Evolutionary conservation across 2,113 vertebrate genomes (phyloP), one percentile per base, ranked within the genome.

Genomic region (Dromas ardeola): DNA sequence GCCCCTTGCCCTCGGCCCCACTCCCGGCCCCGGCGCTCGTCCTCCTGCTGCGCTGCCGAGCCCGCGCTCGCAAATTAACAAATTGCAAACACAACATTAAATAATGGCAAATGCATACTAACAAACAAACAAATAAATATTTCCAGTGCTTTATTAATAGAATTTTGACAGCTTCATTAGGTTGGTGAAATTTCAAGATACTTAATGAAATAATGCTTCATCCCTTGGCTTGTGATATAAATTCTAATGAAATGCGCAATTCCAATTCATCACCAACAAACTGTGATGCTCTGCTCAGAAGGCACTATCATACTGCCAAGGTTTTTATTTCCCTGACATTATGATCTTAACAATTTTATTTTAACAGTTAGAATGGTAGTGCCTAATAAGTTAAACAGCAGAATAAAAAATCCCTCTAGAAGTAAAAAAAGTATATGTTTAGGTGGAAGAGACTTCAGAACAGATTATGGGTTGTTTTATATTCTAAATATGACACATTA

Each of bases 121-220:
- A 85, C 76, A 94, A 93, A 95, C 93, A 95, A 96, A 96, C 96
- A 97, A 90, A 96, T 73, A 97, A 95, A 95, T 92, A 94, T 74
- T 93, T 72, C 96, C 87, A 72, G 83, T 16, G 63, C 65, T 97
- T 96, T 96, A 86, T 95, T 93, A 93, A 92, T 96, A 95, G 96
- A 90, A 92, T 90, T 69, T 69, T 91, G 97, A 97, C 93, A 97
- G 92, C 85, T 92, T 96, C 91, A 93, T 91, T 90, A 94, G 69
- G 72, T 79, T 95, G 90, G 81, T 97, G 95, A 94, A 93, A 80
- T 97, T 97, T 86, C 92, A 80, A 90, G 89, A 93, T 93, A 84
- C 53, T 91, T 96, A 97, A 95, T 97, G 84, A 93, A 95, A 95
- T 94, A 81, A 93, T 95, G 84, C 38, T 94, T 95, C 87, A 76